Evolutionary conservation across 2,113 vertebrate genomes (phyloP).

Genomic region (Rana temporaria): DNA sequence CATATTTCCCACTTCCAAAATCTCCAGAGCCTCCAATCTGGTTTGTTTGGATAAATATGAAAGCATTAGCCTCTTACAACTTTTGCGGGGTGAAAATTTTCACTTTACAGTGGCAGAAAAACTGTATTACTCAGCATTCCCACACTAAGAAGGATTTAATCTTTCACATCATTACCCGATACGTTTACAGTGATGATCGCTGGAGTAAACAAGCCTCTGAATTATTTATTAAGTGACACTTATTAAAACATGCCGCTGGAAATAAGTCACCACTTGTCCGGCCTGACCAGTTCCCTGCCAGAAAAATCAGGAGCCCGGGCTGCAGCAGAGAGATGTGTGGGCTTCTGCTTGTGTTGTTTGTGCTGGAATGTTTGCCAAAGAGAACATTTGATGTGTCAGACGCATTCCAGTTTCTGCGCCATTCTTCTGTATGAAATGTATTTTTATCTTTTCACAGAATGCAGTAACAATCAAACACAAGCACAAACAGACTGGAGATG

Average conservation of each 20-base stretch:
- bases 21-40: not conserved
- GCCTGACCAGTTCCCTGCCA: slow-evolving; percentile 17
- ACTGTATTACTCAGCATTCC: slow-evolving; percentile 21
- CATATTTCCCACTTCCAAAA: not conserved
- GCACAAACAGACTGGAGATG: too few relatives aligned
- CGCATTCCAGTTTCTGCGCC: not conserved
- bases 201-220: slow-evolving; percentile 45
- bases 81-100: not conserved
- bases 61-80: not conserved
- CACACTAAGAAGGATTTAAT: slow-evolving; percentile 33
- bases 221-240: slow-evolving; percentile 57
- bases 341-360: not conserved
- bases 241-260: slow-evolving; percentile 49
- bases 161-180: slow-evolving; percentile 48
- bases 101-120: not conserved
- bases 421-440: not conserved
- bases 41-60: not conserved
- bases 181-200: slow-evolving; percentile 42
- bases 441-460: not conserved
- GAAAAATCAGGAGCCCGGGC: not conserved
- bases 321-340: not conserved
- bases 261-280: slow-evolving; percentile 50
- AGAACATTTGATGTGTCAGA: not conserved
- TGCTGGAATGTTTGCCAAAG: not conserved
- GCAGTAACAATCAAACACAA: not conserved